phyloP scores from a whole-genome alignment of 2,888 invertebrate species.

The Leistus spinibarbis region DNA sequence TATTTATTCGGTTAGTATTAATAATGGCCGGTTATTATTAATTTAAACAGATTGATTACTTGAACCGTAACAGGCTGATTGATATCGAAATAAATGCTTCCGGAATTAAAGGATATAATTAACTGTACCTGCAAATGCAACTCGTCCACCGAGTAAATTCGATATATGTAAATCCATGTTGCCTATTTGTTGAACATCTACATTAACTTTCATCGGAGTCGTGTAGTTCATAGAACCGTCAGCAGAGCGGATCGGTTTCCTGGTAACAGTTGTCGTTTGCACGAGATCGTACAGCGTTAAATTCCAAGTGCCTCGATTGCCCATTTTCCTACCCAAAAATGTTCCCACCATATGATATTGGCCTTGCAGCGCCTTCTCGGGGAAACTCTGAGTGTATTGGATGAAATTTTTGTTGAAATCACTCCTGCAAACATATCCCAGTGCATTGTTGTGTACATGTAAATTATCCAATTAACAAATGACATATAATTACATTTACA shows the following conservation, averaged over 20 bases:
- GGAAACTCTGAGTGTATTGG: slow-evolving; percentile 81
- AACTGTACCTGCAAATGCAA: slow-evolving; percentile 64
- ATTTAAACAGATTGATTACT: too few species aligned
- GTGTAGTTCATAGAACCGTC: slow-evolving; percentile 47
- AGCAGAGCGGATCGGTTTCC: slow-evolving; percentile 58
- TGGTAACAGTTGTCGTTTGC: slow-evolving; percentile 70
- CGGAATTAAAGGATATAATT: not conserved
- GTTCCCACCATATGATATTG: slow-evolving; percentile 69
- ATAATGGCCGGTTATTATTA: too few species aligned
- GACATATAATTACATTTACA: not conserved
- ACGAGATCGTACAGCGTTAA: slow-evolving; percentile 71
- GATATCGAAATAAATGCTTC: not conserved
- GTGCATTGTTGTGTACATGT: too few species aligned
- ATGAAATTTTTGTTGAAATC: slow-evolving; percentile 69
- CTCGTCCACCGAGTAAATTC: slow-evolving; percentile 71
- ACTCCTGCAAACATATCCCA: slow-evolving; percentile 61
- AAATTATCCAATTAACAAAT: not conserved
- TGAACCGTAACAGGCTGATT: not conserved
- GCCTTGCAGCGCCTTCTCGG: slow-evolving; percentile 77
- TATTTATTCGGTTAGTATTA: too few species aligned
- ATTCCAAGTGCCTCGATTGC: slow-evolving; percentile 75
- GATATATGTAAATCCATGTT: slow-evolving; percentile 79
- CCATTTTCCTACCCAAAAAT: slow-evolving; percentile 66
- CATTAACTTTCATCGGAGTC: slow-evolving; percentile 65
- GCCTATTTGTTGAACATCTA: slow-evolving; percentile 76